Conservation (phyloP, 2,888 invertebrate genomes). For the Drosophila nigritarsus region DNA sequence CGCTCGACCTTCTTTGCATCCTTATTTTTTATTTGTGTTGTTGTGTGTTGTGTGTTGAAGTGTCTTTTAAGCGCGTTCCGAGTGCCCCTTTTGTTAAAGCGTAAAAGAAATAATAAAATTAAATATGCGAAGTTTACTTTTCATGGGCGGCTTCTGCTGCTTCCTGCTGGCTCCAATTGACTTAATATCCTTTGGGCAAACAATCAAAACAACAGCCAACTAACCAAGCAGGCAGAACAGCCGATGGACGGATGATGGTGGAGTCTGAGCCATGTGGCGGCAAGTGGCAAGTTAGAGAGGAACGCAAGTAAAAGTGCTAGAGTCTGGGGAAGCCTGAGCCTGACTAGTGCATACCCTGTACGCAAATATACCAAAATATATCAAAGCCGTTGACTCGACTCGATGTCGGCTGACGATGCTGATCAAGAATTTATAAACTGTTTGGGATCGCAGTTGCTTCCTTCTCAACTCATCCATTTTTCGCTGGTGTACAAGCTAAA, state of each 20-base stretch:
- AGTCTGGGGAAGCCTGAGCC: neutral
- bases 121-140: conserved; percentile 69
- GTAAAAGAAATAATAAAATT: conserved; percentile 68
- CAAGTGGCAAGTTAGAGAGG: conserved; percentile 28
- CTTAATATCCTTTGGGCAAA: conserved; percentile 77
- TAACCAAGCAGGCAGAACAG: conserved; percentile 31
- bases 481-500: conserved; percentile 6
- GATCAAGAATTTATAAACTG: neutral
- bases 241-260: neutral
- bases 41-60: conserved; percentile 9
- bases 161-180: conserved; percentile 63
- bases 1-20: neutral
- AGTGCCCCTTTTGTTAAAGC: conserved; percentile 27
- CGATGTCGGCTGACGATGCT: neutral
- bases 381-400: neutral
- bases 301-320: neutral
- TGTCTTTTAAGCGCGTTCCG: conserved; percentile 48
- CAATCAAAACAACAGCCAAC: conserved; percentile 70
- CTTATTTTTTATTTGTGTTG: neutral
- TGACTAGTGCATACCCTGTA: neutral
- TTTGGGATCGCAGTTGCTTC: neutral
- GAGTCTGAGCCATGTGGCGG: neutral
- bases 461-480: neutral
- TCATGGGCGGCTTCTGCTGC: conserved; percentile 7
- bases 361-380: neutral